Evolutionary conservation across 2,888 invertebrate genomes (phyloP), one percentile per base, ranked within the genome.

Genomic region (Tromatobia lineatoria): DNA sequence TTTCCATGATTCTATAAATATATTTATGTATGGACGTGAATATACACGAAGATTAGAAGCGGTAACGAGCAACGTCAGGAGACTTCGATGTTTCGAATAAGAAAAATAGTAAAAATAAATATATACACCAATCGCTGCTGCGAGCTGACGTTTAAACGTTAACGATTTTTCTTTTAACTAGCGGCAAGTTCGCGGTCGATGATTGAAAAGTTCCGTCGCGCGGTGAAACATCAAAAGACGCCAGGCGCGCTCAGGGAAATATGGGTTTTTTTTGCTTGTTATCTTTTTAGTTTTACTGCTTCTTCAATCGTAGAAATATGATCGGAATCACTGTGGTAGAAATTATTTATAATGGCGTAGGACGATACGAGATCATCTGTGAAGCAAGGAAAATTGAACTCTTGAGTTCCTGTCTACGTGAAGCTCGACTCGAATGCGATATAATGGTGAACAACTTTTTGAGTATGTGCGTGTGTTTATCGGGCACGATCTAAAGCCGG

Each of bases 191-290:
- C 42, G 7, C 29, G 47, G 20, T 45, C 47, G 77, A 47, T 18
- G 77, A 77, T 57, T 67, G 77, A 77, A 77, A 59, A 59, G 77
- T 77, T 45, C 77, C 73, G 73, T 59, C 57, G 20, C 57, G 7
- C 15, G 67, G 45, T 11, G 47, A 69, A 69, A 77, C 59, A 77
- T 77, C 69, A 77, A 77, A 77, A 57, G 42, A 69, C 8, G 47
- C 59, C 13, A 64, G 18, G 1, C 45, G 34, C 8, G 18, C 67
- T 45, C 8, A 18, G 18, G 29, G n/a, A 74, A 64, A 47, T 50
- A 18, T 29, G 13, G n/a, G 13, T 50, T 50, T 20, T 20, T 50
- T 15, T n/a, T 18, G 8, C 38, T n/a, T 18, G 38, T 54, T 66
- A 11, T 38, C 34, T 25, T 15, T 29, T 2, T 15, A 18, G 47